phyloP scores from a whole-genome alignment of 2,113 vertebrate genomes.

The Petrocephalus microphthalmus region DNA sequence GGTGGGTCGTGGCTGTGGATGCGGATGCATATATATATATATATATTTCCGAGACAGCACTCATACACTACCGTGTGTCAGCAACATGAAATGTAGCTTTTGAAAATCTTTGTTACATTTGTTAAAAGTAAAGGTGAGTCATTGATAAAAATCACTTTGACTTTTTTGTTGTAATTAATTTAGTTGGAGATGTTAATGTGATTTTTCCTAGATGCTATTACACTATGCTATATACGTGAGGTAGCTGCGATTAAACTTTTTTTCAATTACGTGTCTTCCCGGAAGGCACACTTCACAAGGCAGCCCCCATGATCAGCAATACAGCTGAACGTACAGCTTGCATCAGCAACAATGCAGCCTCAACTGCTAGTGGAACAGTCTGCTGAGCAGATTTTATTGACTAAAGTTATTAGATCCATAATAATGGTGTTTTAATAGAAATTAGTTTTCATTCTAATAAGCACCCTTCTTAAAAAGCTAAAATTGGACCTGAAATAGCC shows the following conservation, averaged over 20 bases:
- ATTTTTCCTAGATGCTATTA: background rate
- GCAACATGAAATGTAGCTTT: background rate
- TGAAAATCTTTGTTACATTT: background rate
- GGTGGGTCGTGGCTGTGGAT: too few species aligned
- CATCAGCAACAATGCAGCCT: background rate
- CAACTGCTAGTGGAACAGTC: background rate
- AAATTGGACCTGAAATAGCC: background rate
- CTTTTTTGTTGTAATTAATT: background rate
- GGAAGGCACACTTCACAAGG: background rate
- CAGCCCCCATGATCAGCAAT: background rate
- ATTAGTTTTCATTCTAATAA: background rate
- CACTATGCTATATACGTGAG: background rate
- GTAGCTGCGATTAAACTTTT: background rate
- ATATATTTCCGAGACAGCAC: background rate
- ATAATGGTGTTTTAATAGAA: background rate
- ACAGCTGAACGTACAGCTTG: background rate
- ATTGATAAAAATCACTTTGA: background rate
- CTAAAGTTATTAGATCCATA: background rate
- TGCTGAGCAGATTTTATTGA: background rate
- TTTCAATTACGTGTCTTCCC: background rate
- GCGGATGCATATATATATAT: too few species aligned
- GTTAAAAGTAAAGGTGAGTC: background rate
- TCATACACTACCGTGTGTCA: background rate
- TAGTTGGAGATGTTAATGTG: background rate
- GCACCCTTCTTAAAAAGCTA: background rate